phyloP scores from a whole-genome alignment of 2,113 vertebrate genomes.

The Poeciliopsis prolifica region DNA sequence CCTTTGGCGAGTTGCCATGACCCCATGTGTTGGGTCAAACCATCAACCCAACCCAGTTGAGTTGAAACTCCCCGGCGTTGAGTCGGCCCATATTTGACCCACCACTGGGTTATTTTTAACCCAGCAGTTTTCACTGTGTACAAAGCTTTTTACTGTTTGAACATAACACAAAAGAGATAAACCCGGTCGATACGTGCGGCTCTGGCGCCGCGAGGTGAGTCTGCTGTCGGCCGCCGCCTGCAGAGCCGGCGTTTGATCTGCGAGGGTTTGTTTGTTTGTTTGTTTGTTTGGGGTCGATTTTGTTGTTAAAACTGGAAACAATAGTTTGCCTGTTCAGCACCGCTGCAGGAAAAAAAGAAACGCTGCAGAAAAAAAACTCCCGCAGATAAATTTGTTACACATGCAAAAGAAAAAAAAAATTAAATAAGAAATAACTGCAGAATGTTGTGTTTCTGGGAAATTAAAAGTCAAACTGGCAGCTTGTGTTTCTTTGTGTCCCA shows the following conservation, averaged over 20 bases:
- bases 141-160: background rate
- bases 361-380: background rate
- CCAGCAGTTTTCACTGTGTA: background rate
- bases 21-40: too few relatives aligned
- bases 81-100: too few relatives aligned
- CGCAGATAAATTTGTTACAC: background rate
- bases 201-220: background rate
- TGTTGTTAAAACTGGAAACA: conserved; percentile 53
- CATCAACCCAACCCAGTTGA: too few relatives aligned
- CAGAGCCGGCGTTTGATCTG: conserved; percentile 17
- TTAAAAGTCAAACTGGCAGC: background rate
- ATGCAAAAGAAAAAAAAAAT: background rate
- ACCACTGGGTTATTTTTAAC: too few relatives aligned
- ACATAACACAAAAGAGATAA: background rate
- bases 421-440: background rate
- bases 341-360: background rate
- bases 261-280: background rate
- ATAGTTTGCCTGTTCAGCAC: conserved; percentile 14
- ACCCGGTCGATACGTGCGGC: background rate
- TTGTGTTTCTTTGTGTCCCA: background rate
- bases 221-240: background rate
- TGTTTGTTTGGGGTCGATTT: conserved; percentile 28
- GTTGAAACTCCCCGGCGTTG: too few relatives aligned
- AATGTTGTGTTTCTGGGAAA: background rate
- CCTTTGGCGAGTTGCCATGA: too few relatives aligned